Percentiles rank a stretch among this genome's conserved stretches.
These are phyloP conservation scores for Lithophane leautieri DNA, from an alignment of 2,888 invertebrate genomes.

Conservation along the genomic window DNA sequence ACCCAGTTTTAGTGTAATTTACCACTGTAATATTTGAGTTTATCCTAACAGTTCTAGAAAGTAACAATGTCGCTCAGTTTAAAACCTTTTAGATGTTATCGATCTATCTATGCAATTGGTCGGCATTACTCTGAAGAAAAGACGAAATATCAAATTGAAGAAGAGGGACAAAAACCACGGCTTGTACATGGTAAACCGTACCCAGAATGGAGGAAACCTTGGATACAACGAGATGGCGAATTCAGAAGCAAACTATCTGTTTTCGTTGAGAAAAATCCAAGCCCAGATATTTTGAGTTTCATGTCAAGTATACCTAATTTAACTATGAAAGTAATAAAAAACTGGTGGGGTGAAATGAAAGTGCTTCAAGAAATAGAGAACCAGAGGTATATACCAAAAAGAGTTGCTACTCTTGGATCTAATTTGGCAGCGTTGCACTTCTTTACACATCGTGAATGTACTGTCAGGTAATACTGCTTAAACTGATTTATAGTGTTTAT, in stretches of 20 bases:
- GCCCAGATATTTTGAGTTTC: conserved; percentile 79
- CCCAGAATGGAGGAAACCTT: conserved; percentile 91
- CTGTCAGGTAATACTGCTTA: conserved; percentile 89
- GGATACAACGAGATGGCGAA: conserved; percentile 90
- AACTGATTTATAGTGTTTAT: too few species aligned
- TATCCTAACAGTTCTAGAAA: neutral
- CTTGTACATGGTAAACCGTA: conserved; percentile 84
- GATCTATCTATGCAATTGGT: conserved; percentile 68
- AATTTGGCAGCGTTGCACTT: conserved; percentile 97
- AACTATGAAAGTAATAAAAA: conserved; percentile 84
- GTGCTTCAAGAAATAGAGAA: conserved; percentile 88
- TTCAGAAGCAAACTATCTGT: conserved; percentile 90
- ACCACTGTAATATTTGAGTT: neutral
- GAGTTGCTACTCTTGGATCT: conserved; percentile 92
- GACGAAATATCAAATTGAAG: conserved; percentile 81
- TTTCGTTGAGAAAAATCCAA: conserved; percentile 87
- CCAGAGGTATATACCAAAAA: conserved; percentile 91
- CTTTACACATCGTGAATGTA: conserved; percentile 93
- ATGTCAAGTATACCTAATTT: conserved; percentile 90
- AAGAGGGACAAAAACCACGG: conserved; percentile 79
- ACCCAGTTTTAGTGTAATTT: neutral
- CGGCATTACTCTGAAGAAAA: conserved; percentile 82
- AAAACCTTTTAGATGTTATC: conserved; percentile 66
- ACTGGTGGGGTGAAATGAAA: conserved; percentile 90
- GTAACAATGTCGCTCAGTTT: conserved; percentile 75